phyloP scores from a whole-genome alignment of 1,140 invertebrate genomes.

The Drosophila ohnishii region DNA sequence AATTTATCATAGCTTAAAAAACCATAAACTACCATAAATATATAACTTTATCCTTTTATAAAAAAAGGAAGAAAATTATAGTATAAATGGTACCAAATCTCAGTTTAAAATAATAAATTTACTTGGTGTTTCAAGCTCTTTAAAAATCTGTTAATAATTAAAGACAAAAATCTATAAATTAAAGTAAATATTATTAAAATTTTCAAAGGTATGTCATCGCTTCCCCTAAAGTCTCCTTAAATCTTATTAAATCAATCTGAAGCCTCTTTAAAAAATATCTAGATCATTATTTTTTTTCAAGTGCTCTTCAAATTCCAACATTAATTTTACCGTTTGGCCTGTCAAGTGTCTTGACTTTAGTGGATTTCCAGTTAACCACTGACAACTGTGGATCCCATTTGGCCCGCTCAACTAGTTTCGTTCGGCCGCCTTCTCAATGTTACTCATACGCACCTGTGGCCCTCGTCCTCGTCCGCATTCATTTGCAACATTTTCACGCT shows the following conservation, averaged over 20 bases:
- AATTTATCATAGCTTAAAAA: not conserved
- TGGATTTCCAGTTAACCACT: constrained; percentile 18
- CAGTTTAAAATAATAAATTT: not conserved
- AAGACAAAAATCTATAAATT: accelerated
- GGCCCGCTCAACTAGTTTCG: constrained; percentile 66
- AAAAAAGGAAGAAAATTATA: too few species aligned
- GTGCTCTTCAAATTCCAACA: constrained; percentile 5
- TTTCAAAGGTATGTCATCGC: not conserved
- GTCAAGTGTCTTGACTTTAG: constrained; percentile 7
- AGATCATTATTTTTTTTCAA: not conserved
- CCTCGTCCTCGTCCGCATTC: constrained; percentile 59
- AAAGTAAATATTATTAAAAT: too few species aligned
- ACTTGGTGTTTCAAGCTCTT: too few species aligned
- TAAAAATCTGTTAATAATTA: not conserved
- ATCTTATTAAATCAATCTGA: not conserved
- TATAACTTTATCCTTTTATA: not conserved
- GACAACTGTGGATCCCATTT: constrained; percentile 42
- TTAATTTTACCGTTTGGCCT: constrained; percentile 19
- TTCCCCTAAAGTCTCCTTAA: not conserved
- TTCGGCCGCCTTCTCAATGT: constrained; percentile 74
- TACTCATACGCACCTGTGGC: constrained; percentile 79
- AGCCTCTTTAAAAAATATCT: not conserved
- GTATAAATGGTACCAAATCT: too few species aligned
- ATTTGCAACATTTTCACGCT: constrained; percentile 78
- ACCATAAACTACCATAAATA: not conserved